These are phyloP conservation scores for Rhea americana DNA, from an alignment of 2,113 vertebrate genomes.

Conservation along the genomic window DNA sequence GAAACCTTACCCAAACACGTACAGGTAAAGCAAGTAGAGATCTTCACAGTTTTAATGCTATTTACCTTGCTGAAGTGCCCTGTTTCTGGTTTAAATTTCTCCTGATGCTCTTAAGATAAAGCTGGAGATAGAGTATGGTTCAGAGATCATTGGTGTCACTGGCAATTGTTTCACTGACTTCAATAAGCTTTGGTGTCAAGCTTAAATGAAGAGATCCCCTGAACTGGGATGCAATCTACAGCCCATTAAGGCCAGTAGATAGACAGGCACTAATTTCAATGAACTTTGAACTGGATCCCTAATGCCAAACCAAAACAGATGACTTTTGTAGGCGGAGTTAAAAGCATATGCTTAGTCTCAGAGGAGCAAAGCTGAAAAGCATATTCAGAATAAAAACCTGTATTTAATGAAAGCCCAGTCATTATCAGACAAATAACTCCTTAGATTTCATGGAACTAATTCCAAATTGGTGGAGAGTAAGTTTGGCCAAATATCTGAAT, in stretches of 20 bases:
- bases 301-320: neutral
- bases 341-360: neutral
- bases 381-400: neutral
- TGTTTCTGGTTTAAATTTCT: neutral
- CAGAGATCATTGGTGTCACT: neutral
- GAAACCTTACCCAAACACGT: neutral
- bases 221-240: neutral
- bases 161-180: neutral
- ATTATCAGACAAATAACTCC: neutral
- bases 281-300: neutral
- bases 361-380: neutral
- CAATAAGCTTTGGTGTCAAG: neutral
- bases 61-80: neutral
- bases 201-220: neutral
- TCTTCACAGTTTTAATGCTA: neutral
- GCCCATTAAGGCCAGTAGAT: neutral
- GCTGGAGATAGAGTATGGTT: neutral
- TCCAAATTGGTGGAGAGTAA: neutral
- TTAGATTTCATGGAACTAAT: neutral
- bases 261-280: neutral
- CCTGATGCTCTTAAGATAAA: neutral
- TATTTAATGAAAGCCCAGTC: neutral
- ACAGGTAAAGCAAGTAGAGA: neutral
- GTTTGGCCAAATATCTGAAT: neutral
- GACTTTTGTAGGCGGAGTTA: neutral